phyloP scores from a whole-genome alignment of 1,140 invertebrate species.

The Brachionus plicatilis region DNA sequence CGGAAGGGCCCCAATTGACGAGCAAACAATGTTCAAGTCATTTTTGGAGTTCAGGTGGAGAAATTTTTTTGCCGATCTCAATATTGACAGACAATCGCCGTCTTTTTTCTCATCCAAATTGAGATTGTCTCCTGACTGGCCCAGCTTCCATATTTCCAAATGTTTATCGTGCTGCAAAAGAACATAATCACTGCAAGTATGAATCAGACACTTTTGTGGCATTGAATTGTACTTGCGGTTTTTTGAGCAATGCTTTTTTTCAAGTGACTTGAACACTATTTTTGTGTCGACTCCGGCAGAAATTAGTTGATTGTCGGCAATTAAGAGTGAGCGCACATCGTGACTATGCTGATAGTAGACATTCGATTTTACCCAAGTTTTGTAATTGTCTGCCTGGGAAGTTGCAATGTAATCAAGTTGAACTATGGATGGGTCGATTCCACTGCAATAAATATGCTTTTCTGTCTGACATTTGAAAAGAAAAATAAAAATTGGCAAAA shows the following conservation, averaged over 20 bases:
- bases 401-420: conserved; percentile 64
- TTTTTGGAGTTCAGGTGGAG: conserved; percentile 62
- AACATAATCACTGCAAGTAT: conserved; percentile 61
- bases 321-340: conserved; percentile 69
- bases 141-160: conserved; percentile 64
- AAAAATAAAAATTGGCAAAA: not conserved
- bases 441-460: conserved; percentile 48
- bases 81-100: conserved; percentile 52
- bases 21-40: conserved; percentile 63
- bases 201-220: conserved; percentile 59
- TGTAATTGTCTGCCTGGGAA: conserved; percentile 44
- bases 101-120: conserved; percentile 39
- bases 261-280: conserved; percentile 41
- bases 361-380: conserved; percentile 71
- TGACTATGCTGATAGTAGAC: conserved; percentile 73
- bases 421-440: conserved; percentile 72
- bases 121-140: conserved; percentile 45
- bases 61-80: conserved; percentile 63
- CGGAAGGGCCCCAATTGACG: conserved; percentile 42
- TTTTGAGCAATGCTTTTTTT: not conserved
- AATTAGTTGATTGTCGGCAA: conserved; percentile 53
- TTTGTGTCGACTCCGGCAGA: conserved; percentile 42
- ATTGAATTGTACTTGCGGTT: conserved; percentile 37
- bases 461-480: conserved; percentile 42
- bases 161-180: conserved; percentile 66